These are phyloP conservation scores for Fringilla coelebs DNA, from an alignment of 2,797 vertebrate genomes.

Conservation along the genomic window DNA sequence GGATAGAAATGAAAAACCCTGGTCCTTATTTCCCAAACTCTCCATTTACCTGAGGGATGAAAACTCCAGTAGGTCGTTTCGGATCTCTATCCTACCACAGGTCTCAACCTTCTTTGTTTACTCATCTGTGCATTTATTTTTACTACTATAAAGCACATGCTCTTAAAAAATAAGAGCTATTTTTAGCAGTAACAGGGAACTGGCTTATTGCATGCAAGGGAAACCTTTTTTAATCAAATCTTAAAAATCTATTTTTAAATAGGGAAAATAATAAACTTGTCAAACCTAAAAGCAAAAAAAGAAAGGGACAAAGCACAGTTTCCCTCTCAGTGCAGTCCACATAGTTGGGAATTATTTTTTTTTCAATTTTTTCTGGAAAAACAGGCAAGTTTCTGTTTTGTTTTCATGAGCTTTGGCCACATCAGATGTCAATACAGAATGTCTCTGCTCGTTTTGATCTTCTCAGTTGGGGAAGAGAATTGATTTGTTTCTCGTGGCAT, in stretches of 20 bases:
- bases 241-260: neutral
- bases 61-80: slow-evolving; percentile 91
- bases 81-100: slow-evolving; percentile 92
- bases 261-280: neutral
- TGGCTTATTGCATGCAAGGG: neutral
- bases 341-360: neutral
- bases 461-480: neutral
- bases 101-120: slow-evolving; percentile 67
- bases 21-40: slow-evolving; percentile 93
- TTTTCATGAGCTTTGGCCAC: neutral
- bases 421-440: neutral
- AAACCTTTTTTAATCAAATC: neutral
- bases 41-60: slow-evolving; percentile 93
- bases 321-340: neutral
- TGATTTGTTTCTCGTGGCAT: neutral
- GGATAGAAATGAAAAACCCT: slow-evolving; percentile 86
- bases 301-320: neutral
- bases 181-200: neutral
- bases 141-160: neutral
- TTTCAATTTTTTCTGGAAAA: neutral
- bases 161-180: neutral
- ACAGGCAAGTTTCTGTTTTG: neutral
- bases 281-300: neutral
- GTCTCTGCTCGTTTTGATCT: neutral
- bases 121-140: neutral